These are phyloP conservation scores for Rapana venosa DNA, from an alignment of 2,888 invertebrate genomes.

Conservation along the genomic window DNA sequence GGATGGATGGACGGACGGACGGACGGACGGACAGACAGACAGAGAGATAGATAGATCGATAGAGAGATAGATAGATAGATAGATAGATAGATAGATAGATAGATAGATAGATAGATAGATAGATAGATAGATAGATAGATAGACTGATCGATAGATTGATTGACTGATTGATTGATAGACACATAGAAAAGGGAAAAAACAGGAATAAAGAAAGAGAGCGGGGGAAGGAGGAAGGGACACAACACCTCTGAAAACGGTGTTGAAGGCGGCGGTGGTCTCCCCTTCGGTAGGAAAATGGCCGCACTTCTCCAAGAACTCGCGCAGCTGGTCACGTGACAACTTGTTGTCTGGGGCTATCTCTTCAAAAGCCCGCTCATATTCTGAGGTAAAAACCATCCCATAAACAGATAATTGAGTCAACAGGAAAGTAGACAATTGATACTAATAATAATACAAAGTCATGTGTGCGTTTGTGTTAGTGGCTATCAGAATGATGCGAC, in stretches of 20 bases:
- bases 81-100: too few relatives aligned
- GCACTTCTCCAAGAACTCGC: slow-evolving; percentile 64
- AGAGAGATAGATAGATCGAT: too few relatives aligned
- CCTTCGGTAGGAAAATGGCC: slow-evolving; percentile 67
- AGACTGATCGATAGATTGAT: too few relatives aligned
- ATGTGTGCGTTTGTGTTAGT: neutral
- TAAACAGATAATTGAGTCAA: neutral
- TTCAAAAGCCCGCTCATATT: slow-evolving; percentile 62
- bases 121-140: too few relatives aligned
- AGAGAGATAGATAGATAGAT: too few relatives aligned
- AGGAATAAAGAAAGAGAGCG: too few relatives aligned
- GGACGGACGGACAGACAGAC: too few relatives aligned
- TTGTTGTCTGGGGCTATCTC: slow-evolving; percentile 55
- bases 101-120: too few relatives aligned
- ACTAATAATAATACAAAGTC: neutral
- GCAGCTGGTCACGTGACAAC: slow-evolving; percentile 58
- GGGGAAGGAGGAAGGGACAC: neutral
- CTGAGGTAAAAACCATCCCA: slow-evolving; percentile 47
- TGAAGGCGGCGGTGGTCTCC: slow-evolving; percentile 64
- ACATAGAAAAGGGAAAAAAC: too few relatives aligned
- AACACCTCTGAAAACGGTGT: slow-evolving; percentile 67
- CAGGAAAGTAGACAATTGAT: neutral
- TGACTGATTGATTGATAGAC: too few relatives aligned
- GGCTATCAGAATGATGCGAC: neutral
- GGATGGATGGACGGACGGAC: too few relatives aligned